These are phyloP conservation scores for Dinomys branickii DNA, from an alignment of 2,113 vertebrate genomes.

Conservation along the genomic window DNA sequence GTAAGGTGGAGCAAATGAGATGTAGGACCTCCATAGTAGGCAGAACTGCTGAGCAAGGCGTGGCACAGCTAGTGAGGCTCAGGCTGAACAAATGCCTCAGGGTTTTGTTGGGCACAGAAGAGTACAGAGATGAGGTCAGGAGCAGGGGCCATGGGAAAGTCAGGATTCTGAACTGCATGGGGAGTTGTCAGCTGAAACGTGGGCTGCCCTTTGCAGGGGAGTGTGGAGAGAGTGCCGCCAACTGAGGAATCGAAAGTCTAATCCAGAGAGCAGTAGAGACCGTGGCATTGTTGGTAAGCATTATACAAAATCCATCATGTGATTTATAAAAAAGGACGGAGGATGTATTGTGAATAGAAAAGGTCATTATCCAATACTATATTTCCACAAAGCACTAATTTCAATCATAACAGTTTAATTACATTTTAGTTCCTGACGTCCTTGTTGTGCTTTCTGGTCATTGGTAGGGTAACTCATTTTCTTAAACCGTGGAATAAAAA, in stretches of 20 bases:
- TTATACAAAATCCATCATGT: not conserved
- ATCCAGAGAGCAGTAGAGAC: not conserved
- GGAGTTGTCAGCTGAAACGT: not conserved
- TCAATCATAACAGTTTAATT: slow-evolving; percentile 54
- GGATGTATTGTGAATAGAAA: not conserved
- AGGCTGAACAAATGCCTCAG: not conserved
- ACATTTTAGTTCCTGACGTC: slow-evolving; percentile 18
- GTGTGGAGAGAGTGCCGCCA: not conserved
- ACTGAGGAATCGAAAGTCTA: not conserved
- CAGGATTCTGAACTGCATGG: not conserved
- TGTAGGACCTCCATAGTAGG: not conserved
- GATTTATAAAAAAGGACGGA: not conserved
- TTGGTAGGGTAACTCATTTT: not conserved
- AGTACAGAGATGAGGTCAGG: not conserved
- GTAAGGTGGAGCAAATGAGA: not conserved
- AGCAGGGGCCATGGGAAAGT: not conserved
- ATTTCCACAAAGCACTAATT: slow-evolving; percentile 26
- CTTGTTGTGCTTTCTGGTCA: not conserved
- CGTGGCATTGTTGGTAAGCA: not conserved
- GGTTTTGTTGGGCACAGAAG: not conserved
- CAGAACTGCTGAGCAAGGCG: not conserved
- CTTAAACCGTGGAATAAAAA: not conserved
- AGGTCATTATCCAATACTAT: not conserved
- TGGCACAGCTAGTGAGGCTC: not conserved
- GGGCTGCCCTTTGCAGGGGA: not conserved